Base-by-base conservation (phyloP, 2,797 vertebrate genomes). In the Aulostomus chinensis region DNA sequence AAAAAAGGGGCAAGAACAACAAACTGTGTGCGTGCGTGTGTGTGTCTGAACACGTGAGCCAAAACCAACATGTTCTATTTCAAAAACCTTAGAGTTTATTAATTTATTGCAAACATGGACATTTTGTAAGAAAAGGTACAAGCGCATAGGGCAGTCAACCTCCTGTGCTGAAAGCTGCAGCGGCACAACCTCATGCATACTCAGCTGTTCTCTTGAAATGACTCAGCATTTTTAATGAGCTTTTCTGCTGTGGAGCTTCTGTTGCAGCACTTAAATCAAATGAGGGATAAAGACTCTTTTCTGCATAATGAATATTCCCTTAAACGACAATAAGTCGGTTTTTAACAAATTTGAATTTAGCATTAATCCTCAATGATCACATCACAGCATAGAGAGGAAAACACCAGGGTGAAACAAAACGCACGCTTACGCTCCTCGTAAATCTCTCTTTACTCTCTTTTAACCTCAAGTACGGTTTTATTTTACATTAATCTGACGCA, bases 141-240 rank as follows among this genome's bases (percentile, higher is more conserved):
- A 2, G 3, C n/a, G 5, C 1, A 26, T 3, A 42, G 66, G 58
- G 64, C 38, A 21, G 38, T 36, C 41, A 36, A 54, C 52, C 12
- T 55, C 28, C 9, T 22, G 14, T 20, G 54, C 57, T 37, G 11
- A 10, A n/a, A 54, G 30, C 71, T 42, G 64, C 70, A 63, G 53
- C 36, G 17, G 26, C 51, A 50, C 31, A 18, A 17, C 40, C 7
- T 78, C 68, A 51, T 40, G 73, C 57, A 9, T 1, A 65, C 40
- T 78, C 77, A 67, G 77, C 70, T 12, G 26, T 65, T 39, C 34
- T 36, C 17, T 7, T 5, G 3, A 41, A 63, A 59, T 78, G 73
- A 84, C 57, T 80, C 69, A 71, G 73, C 77, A 59, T 65, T 74
- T 78, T 53, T 54, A 64, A 76, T 37, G 29, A 76, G 63, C 56